Conservation (phyloP, 1,140 invertebrate genomes). For the Drosophila sproati region DNA sequence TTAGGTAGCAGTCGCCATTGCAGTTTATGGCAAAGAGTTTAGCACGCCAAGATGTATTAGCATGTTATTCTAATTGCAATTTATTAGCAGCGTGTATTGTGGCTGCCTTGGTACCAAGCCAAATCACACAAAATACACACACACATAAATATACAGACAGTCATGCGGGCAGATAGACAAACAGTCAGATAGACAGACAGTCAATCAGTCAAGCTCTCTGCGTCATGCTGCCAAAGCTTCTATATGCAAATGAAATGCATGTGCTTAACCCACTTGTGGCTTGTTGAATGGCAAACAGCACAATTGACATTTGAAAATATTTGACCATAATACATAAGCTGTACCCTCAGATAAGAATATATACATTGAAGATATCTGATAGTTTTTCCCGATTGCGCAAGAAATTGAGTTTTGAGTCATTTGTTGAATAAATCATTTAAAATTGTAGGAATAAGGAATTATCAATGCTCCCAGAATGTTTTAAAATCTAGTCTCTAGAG, state of each 20-base stretch:
- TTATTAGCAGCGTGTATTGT: constrained; percentile 58
- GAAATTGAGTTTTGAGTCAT: no score
- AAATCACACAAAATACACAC: neutral
- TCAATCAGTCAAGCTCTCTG: constrained; percentile 35
- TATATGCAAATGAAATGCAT: constrained; percentile 76
- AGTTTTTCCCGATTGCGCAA: no score
- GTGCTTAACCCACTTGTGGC: constrained; percentile 71
- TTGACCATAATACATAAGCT: neutral
- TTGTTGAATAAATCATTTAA: no score
- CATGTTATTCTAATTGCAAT: constrained; percentile 80
- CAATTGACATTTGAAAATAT: constrained; percentile 18
- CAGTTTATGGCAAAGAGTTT: constrained; percentile 69
- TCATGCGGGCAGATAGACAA: constrained; percentile 6
- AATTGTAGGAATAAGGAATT: no score
- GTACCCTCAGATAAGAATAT: neutral
- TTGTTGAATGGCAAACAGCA: constrained; percentile 27
- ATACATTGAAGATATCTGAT: no score
- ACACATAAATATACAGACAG: constrained; percentile 8
- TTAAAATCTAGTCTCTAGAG: no score
- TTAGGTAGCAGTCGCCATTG: constrained; percentile 34
- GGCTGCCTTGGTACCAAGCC: neutral
- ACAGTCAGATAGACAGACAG: constrained; percentile 12
- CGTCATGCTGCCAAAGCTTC: constrained; percentile 55
- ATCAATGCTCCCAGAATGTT: no score
- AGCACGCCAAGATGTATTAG: constrained; percentile 68